Evolutionary conservation across 2,888 invertebrate genomes (phyloP), one percentile per base, ranked within the genome.

Genomic region (Boloria euphrosyne): DNA sequence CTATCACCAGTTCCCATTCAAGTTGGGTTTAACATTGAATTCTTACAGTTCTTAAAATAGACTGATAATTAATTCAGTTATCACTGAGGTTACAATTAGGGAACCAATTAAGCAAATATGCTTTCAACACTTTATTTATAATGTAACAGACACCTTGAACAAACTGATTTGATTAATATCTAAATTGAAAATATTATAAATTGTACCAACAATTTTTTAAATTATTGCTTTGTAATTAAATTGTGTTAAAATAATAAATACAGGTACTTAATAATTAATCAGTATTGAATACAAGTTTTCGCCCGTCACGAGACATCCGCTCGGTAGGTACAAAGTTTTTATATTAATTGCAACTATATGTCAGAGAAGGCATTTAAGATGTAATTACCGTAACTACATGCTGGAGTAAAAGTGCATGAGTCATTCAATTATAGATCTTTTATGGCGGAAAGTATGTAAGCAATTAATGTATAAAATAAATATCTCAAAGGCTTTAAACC

Each of bases 101-200:
- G 51, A 70, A 65, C 49, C 68, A 55, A 71, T 71, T 71, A 70
- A 60, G 68, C 18, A 65, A 71, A 71, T 65, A 68, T 68, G 66
- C 61, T 63, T 71, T 65, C 54, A 65, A 70, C 65, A 62, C 51
- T 60, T 49, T 53, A 58, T 63, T 55, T 62, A 57, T 66, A 49
- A 22, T 54, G 18, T 49, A 57, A 65, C 22, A n/a, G 51, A 64
- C 18, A 53, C 47, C 60, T 57, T 57, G 51, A 53, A 55, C 43
- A 22, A 22, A 47, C n/a, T 52, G 43, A 49, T 44, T 27, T 17
- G 3, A 22, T 22, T 22, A 22, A 22, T 22, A 22, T 3, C 22
- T 22, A 22, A 22, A 3, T 22, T 22, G 22, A 22, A 22, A 22
- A 22, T 22, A 22, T n/a, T 13, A 27, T 13, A 7, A 18, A 14